Percentiles rank a stretch among this genome's conserved stretches.
phyloP scores from a whole-genome alignment of 2,797 vertebrate genomes.

The Microctenopoma steveboyesi region DNA sequence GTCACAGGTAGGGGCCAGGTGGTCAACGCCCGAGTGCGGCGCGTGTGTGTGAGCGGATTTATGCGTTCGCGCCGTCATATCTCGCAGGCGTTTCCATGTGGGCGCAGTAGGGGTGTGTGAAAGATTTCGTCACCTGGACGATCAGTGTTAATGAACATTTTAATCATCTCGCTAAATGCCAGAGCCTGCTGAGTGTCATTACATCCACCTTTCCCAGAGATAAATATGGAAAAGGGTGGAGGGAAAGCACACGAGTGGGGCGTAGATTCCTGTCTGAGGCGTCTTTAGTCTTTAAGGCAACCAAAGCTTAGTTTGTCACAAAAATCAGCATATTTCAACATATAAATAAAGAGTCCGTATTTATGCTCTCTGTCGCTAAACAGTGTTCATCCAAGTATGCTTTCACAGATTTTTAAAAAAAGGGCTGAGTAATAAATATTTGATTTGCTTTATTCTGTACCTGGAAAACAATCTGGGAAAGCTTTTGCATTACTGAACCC shows the following conservation, averaged over 20 bases:
- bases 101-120: constrained; percentile 53
- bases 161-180: constrained; percentile 75
- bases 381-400: background rate
- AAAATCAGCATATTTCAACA: constrained; percentile 3
- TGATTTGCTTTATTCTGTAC: background rate
- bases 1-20: constrained; percentile 73
- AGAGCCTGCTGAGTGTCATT: constrained; percentile 58
- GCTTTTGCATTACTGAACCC: background rate
- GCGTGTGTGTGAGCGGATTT: background rate
- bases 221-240: constrained; percentile 52
- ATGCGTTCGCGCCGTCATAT: constrained; percentile 13
- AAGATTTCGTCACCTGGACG: constrained; percentile 76
- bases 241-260: constrained; percentile 21
- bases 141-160: constrained; percentile 84
- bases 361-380: background rate
- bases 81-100: constrained; percentile 43
- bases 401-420: background rate
- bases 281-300: background rate
- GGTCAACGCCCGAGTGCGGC: constrained; percentile 31
- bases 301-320: background rate
- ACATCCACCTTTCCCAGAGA: constrained; percentile 42
- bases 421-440: constrained; percentile 1
- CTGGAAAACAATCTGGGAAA: background rate
- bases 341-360: constrained; percentile 3
- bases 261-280: constrained; percentile 29